Conservation (phyloP, 2,888 invertebrate species). For the Cantharis rustica region DNA sequence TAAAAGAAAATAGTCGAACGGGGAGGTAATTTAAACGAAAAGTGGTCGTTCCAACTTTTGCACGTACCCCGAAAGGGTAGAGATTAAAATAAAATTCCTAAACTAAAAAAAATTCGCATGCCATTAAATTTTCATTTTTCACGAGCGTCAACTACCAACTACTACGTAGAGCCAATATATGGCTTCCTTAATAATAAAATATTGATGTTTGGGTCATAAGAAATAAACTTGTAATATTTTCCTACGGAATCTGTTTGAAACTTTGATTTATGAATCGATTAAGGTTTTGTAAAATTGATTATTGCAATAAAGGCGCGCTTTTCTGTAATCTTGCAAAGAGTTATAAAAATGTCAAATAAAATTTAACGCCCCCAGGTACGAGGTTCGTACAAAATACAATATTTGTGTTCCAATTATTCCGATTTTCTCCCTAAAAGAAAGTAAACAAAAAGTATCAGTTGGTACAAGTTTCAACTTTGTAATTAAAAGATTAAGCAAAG, state of each 20-base stretch:
- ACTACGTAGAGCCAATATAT: conserved; percentile 10
- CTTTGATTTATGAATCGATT: conserved; percentile 15
- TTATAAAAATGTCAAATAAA: background rate
- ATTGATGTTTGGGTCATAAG: conserved; percentile 16
- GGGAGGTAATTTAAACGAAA: conserved; percentile 19
- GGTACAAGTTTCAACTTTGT: background rate
- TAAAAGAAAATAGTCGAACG: conserved; percentile 17
- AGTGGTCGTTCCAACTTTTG: background rate
- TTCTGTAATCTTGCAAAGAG: background rate
- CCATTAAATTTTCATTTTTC: conserved; percentile 2
- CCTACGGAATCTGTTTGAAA: conserved; percentile 2
- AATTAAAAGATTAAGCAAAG: background rate
- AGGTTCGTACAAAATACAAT: background rate
- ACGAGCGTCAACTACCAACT: background rate
- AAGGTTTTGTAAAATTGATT: background rate
- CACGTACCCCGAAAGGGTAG: conserved; percentile 9
- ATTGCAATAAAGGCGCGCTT: background rate
- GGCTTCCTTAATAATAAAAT: conserved; percentile 17
- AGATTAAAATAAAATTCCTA: conserved; percentile 17
- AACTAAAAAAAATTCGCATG: background rate
- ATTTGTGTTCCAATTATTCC: background rate
- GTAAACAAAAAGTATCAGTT: background rate
- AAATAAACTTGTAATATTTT: conserved; percentile 18
- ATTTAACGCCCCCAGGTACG: background rate
- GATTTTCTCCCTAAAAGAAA: background rate